A percentile compares a stretch with the other conserved stretches of the same genome.
Conservation (phyloP, 2,888 invertebrate species). For the Microchrysa polita region DNA sequence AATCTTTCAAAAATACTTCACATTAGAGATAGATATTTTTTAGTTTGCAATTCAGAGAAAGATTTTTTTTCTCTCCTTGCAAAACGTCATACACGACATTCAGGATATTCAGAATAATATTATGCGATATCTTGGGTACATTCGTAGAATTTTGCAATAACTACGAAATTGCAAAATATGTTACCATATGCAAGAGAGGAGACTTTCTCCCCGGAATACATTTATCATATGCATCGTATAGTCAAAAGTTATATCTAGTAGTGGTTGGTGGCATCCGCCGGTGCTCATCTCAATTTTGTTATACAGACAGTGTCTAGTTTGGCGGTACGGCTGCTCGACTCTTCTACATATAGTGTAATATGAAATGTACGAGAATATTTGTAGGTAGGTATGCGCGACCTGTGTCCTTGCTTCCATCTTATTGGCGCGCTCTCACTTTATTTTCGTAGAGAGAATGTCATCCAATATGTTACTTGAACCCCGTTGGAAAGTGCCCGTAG, state of each 20-base stretch:
- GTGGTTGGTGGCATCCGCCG: too few species aligned
- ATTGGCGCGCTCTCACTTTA: constrained; percentile 46
- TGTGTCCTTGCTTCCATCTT: constrained; percentile 6
- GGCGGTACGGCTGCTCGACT: too few species aligned
- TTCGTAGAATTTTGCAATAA: constrained; percentile 23
- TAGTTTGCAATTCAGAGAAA: background rate
- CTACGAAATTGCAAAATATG: constrained; percentile 37
- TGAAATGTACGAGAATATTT: too few species aligned
- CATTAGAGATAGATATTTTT: background rate
- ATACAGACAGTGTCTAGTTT: too few species aligned
- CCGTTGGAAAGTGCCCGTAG: constrained; percentile 10
- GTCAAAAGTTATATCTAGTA: constrained; percentile 42
- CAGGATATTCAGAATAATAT: background rate
- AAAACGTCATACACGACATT: background rate
- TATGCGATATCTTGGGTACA: background rate
- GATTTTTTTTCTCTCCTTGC: background rate
- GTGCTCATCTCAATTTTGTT: constrained; percentile 14
- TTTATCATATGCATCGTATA: constrained; percentile 43
- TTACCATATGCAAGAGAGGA: too few species aligned
- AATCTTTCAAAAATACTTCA: constrained; percentile 3
- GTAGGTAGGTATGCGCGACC: constrained; percentile 17
- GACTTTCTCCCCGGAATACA: constrained; percentile 35
- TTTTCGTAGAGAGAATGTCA: constrained; percentile 49
- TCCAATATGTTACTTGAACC: constrained; percentile 49
- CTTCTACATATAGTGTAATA: too few species aligned